A percentile compares a stretch with the other conserved stretches of the same genome.
Conservation (phyloP, 2,797 vertebrate species). For the Lithobates pipiens region DNA sequence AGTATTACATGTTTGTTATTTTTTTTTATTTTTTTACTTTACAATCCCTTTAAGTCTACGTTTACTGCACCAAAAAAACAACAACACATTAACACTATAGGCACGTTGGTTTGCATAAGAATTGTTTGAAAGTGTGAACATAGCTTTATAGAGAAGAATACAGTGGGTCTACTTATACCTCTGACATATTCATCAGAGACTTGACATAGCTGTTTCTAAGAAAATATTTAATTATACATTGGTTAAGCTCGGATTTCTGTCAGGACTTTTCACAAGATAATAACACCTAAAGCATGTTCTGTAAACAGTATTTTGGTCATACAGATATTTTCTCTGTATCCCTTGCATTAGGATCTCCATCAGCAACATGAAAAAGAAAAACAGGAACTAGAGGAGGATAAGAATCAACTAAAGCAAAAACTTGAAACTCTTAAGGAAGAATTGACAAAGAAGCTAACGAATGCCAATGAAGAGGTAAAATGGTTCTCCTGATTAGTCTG, state of each 20-base stretch:
- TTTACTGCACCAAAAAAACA: too few relatives aligned
- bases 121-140: too few relatives aligned
- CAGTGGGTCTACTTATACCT: too few relatives aligned
- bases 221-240: background rate
- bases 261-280: background rate
- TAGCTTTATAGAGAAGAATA: too few relatives aligned
- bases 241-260: background rate
- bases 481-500: background rate
- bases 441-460: conserved; percentile 83
- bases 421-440: conserved; percentile 88
- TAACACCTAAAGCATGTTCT: background rate
- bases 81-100: too few relatives aligned
- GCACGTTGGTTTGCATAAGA: too few relatives aligned
- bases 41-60: too few relatives aligned
- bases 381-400: conserved; percentile 88
- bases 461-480: conserved; percentile 89
- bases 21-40: too few relatives aligned
- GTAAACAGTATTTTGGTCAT: background rate
- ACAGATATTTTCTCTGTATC: background rate
- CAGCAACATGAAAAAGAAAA: conserved; percentile 92
- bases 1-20: too few relatives aligned
- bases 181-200: background rate
- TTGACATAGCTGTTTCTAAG: background rate
- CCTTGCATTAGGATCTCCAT: conserved; percentile 87
- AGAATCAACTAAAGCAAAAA: conserved; percentile 86